Percentiles rank a stretch among this genome's conserved stretches.
phyloP scores from a whole-genome alignment of 2,113 vertebrate genomes.

The Phyllostomus hastatus region DNA sequence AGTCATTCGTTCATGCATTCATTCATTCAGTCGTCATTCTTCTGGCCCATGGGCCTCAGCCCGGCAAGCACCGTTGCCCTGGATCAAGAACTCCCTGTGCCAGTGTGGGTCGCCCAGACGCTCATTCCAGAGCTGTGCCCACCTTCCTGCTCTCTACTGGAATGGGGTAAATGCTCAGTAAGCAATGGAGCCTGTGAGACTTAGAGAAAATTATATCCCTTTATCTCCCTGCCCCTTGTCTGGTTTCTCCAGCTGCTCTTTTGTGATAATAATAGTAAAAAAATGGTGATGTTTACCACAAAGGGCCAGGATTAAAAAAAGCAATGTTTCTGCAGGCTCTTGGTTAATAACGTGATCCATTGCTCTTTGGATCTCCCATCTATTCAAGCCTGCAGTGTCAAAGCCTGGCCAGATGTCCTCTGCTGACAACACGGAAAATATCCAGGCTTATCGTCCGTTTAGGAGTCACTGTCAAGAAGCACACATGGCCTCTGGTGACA shows the following conservation, averaged over 20 bases:
- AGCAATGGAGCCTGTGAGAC: background rate
- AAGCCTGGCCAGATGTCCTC: background rate
- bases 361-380: background rate
- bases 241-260: background rate
- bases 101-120: background rate
- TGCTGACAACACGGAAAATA: background rate
- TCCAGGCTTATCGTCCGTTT: background rate
- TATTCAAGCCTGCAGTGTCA: background rate
- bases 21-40: background rate
- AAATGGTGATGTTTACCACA: background rate
- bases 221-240: background rate
- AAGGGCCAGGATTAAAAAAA: slow-evolving; percentile 20
- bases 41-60: background rate
- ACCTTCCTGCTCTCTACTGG: background rate
- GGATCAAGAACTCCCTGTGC: background rate
- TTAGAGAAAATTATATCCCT: background rate
- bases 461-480: background rate
- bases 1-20: too few relatives aligned
- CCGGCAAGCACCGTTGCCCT: background rate
- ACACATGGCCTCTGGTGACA: background rate
- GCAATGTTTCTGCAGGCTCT: background rate
- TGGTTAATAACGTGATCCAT: background rate
- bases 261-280: background rate
- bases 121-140: background rate
- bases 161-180: background rate